Evolutionary conservation across 2,113 vertebrate species (phyloP).

Genomic region (Ranitomeya variabilis): DNA sequence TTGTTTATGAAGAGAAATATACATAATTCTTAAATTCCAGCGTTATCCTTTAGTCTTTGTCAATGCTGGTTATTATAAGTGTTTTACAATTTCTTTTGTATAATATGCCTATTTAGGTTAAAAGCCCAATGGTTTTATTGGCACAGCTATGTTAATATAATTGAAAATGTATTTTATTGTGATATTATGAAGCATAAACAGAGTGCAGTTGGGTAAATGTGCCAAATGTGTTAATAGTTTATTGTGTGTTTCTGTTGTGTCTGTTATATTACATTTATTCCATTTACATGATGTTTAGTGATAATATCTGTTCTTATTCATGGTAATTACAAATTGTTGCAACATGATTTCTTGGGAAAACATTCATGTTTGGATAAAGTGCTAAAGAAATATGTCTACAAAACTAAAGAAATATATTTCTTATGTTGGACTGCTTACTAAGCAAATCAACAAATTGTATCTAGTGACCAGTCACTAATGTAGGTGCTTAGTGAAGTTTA

Average conservation of each 20-base stretch:
- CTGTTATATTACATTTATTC: not conserved
- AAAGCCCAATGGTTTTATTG: not conserved
- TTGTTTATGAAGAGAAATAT: not conserved
- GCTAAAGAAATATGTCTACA: not conserved
- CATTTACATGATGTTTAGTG: constrained; percentile 8
- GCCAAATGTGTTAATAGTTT: constrained; percentile 13
- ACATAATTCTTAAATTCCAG: not conserved
- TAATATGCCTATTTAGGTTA: not conserved
- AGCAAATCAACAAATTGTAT: not conserved
- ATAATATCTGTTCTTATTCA: not conserved
- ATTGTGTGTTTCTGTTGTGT: not conserved
- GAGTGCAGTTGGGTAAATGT: not conserved
- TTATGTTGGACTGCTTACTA: not conserved
- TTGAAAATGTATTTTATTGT: not conserved
- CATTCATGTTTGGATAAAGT: not conserved
- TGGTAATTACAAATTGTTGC: not conserved
- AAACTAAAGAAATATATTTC: not conserved
- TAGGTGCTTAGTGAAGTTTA: not conserved
- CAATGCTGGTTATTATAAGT: not conserved
- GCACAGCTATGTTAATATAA: not conserved
- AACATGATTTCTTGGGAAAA: constrained; percentile 8
- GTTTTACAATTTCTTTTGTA: not conserved
- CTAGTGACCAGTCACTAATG: not conserved
- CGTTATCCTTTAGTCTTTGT: not conserved
- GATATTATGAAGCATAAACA: not conserved